Evolutionary conservation across 2,888 invertebrate species (phyloP), one percentile per base, ranked within the genome.

Genomic region (Cheilosia vulpina): DNA sequence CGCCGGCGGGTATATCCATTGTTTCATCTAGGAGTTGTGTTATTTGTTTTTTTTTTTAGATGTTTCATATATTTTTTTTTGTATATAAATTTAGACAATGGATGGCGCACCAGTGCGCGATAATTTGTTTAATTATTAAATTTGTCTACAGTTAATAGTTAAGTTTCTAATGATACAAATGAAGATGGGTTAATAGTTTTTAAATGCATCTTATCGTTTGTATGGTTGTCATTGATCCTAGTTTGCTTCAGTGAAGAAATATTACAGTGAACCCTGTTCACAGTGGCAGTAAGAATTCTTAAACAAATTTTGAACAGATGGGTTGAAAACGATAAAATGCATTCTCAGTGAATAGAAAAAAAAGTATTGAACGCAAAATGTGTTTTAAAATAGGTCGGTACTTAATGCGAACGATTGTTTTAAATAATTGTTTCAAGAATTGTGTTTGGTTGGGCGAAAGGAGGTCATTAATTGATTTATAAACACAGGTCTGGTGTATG

Each of bases 1-100:
- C 87, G 87, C 87, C 87, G 87, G 87, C 87, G 84, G 87, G 87
- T 87, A 65, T 77, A 78, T 76, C 73, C 76, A 84, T 73, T 75
- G 80, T 52, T 57, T 53, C 41, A 45, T 53, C 52, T 27, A 68
- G 38, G n/a, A 71, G 55, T 78, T 77, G 15, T 75, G 15, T 75
- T 47, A 15, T 47, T 38, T 21, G 71, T 21, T 60, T 68, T 68
- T 17, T 50, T 71, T 75, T 47, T 60, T 62, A 50, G 24, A 24
- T 47, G 65, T 77, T 63, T 68, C 43, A 34, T 15, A 43, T 60
- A 45, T 41, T 62, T 69, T 62, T 69, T 60, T 57, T 41, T 55
- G 52, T 50, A 41, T 50, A 58, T 52, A 53, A 58, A 57, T 77
- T 72, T 50, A 68, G 55, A 71, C 85, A 81, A 85, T 81, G 80